phyloP scores from a whole-genome alignment of 1,140 invertebrate genomes.

The Drosophila ananassae region DNA sequence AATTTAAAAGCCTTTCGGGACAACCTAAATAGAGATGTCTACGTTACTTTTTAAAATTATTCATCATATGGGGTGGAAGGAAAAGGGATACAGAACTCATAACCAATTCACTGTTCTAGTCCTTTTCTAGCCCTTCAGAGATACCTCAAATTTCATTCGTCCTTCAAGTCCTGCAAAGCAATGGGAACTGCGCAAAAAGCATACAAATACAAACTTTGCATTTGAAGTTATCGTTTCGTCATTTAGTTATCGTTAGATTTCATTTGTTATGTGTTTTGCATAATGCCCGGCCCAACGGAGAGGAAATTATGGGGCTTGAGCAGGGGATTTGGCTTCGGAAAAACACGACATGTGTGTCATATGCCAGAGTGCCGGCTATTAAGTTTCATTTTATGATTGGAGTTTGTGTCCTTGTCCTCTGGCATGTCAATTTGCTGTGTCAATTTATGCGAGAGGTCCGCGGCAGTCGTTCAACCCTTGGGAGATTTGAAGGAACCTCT shows the following conservation, averaged over 20 bases:
- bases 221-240: slow-evolving; percentile 15
- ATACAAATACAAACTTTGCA: not conserved
- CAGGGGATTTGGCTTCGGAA: slow-evolving; percentile 19
- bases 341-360: slow-evolving; percentile 41
- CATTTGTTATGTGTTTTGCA: slow-evolving; percentile 57
- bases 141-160: not conserved
- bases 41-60: slow-evolving; percentile 3
- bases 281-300: slow-evolving; percentile 35
- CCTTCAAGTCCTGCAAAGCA: not conserved
- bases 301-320: slow-evolving; percentile 41
- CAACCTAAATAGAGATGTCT: slow-evolving; percentile 4
- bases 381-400: slow-evolving; percentile 74
- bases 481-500: slow-evolving; percentile 7
- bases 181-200: not conserved
- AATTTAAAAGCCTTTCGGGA: slow-evolving; percentile 19
- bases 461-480: slow-evolving; percentile 47
- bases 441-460: slow-evolving; percentile 65
- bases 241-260: slow-evolving; percentile 52
- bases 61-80: slow-evolving; percentile 1
- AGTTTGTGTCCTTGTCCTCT: slow-evolving; percentile 39
- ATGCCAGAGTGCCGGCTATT: slow-evolving; percentile 33
- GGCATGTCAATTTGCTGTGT: slow-evolving; percentile 65
- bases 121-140: not conserved
- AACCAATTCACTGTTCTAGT: not conserved
- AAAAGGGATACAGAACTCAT: not conserved